Evolutionary conservation across 2,888 invertebrate genomes (phyloP).

Genomic region (Ctenicera cuprea): DNA sequence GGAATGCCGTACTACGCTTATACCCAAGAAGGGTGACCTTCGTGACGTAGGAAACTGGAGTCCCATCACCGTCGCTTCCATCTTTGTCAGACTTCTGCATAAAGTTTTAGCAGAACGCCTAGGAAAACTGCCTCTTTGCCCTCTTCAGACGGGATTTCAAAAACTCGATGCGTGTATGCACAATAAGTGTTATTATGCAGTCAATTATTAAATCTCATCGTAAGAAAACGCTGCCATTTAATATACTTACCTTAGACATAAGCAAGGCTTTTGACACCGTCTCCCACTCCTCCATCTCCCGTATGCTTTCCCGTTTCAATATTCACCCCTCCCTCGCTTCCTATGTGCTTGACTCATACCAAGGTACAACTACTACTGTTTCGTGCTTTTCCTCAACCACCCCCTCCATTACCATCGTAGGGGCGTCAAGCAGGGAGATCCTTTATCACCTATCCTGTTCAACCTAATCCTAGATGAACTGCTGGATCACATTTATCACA

Average conservation of each 20-base stretch:
- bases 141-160: slow-evolving; percentile 49
- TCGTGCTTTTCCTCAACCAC: background rate
- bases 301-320: slow-evolving; percentile 58
- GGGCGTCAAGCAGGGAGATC: slow-evolving; percentile 4
- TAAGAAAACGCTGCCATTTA: slow-evolving; percentile 5
- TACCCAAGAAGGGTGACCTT: slow-evolving; percentile 45
- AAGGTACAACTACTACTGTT: background rate
- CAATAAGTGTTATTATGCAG: background rate
- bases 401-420: background rate
- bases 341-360: background rate
- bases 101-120: slow-evolving; percentile 47
- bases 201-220: background rate
- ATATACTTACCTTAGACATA: slow-evolving; percentile 65
- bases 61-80: slow-evolving; percentile 53
- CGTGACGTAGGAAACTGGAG: slow-evolving; percentile 40
- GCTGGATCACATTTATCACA: background rate
- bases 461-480: background rate
- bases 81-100: slow-evolving; percentile 45
- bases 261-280: slow-evolving; percentile 70
- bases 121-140: slow-evolving; percentile 24
- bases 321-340: background rate
- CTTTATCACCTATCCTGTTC: background rate
- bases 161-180: background rate
- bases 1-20: background rate
- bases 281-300: slow-evolving; percentile 58